Conservation (phyloP, 1,140 invertebrate genomes). For the Hetaerina americana region DNA sequence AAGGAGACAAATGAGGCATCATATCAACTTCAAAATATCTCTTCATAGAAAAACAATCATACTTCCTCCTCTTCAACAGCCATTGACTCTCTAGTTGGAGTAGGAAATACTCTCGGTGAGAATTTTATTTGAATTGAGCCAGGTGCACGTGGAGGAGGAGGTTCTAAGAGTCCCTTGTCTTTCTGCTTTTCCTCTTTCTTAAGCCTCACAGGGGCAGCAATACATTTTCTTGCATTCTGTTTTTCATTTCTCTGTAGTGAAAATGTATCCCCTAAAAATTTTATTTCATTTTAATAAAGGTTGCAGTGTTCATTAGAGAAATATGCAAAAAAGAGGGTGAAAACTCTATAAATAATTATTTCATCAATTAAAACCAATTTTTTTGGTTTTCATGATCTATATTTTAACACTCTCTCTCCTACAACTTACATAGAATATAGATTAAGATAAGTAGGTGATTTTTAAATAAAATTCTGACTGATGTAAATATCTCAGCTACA, state of each 20-base stretch:
- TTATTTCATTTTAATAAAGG: slow-evolving; percentile 7
- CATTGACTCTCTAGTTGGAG: slow-evolving; percentile 65
- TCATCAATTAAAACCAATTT: too few relatives aligned
- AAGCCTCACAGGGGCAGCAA: slow-evolving; percentile 20
- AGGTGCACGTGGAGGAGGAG: slow-evolving; percentile 42
- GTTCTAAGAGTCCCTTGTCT: slow-evolving; percentile 17
- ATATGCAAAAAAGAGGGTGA: too few relatives aligned
- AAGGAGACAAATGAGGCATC: too few relatives aligned
- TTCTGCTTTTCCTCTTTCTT: slow-evolving; percentile 12
- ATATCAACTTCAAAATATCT: too few relatives aligned
- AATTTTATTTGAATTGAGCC: slow-evolving; percentile 52
- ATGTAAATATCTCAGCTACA: too few relatives aligned
- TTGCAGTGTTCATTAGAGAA: slow-evolving; percentile 3
- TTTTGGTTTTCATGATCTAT: too few relatives aligned
- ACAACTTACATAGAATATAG: too few relatives aligned
- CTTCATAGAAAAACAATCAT: too few relatives aligned
- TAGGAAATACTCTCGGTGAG: slow-evolving; percentile 64
- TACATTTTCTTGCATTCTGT: slow-evolving; percentile 12
- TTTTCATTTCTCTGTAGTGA: slow-evolving; percentile 13
- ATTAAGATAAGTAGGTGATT: too few relatives aligned
- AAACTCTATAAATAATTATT: too few relatives aligned
- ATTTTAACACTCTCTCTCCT: too few relatives aligned
- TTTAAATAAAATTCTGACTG: too few relatives aligned
- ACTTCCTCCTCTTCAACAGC: slow-evolving; percentile 57
- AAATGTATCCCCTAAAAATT: slow-evolving; percentile 10